A percentile compares a stretch with the other conserved stretches of the same genome.
These are phyloP conservation scores for Lethenteron camtschaticum DNA, from an alignment of 2,113 vertebrate genomes.

Conservation along the genomic window DNA sequence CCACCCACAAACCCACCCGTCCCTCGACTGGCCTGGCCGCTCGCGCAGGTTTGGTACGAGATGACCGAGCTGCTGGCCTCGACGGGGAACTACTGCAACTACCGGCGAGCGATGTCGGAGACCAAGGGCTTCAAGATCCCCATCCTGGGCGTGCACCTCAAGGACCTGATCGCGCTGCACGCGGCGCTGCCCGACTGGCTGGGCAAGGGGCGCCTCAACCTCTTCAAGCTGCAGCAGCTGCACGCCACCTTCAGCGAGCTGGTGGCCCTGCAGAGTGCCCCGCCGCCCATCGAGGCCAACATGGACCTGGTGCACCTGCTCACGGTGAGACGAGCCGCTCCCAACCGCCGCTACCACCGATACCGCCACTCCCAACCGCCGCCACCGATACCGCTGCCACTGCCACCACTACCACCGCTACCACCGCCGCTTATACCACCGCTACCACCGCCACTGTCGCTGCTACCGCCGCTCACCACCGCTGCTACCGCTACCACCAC, in stretches of 20 bases:
- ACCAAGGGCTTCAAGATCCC: conserved; percentile 70
- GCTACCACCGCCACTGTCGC: too few relatives aligned
- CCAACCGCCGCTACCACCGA: too few relatives aligned
- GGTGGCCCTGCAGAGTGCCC: conserved; percentile 60
- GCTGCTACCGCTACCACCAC: too few relatives aligned
- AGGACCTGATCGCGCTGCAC: conserved; percentile 69
- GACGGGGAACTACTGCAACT: conserved; percentile 72
- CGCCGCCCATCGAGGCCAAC: conserved; percentile 60
- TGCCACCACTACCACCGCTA: too few relatives aligned
- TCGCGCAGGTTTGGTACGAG: conserved; percentile 51
- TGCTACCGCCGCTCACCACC: too few relatives aligned
- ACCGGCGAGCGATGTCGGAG: conserved; percentile 49
- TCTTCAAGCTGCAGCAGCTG: conserved; percentile 62
- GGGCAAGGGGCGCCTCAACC: conserved; percentile 62
- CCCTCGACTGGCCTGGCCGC: neutral
- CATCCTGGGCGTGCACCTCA: conserved; percentile 77
- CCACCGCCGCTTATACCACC: too few relatives aligned
- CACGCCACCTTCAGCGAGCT: conserved; percentile 74
- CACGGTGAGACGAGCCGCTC: conserved; percentile 30
- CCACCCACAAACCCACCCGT: too few relatives aligned
- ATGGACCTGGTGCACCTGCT: conserved; percentile 79
- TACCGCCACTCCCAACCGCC: too few relatives aligned
- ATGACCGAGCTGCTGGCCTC: conserved; percentile 88
- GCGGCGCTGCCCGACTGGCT: conserved; percentile 73
- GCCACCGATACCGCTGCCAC: too few relatives aligned